phyloP scores from a whole-genome alignment of 2,888 invertebrate genomes.

The Diogma glabrata region DNA sequence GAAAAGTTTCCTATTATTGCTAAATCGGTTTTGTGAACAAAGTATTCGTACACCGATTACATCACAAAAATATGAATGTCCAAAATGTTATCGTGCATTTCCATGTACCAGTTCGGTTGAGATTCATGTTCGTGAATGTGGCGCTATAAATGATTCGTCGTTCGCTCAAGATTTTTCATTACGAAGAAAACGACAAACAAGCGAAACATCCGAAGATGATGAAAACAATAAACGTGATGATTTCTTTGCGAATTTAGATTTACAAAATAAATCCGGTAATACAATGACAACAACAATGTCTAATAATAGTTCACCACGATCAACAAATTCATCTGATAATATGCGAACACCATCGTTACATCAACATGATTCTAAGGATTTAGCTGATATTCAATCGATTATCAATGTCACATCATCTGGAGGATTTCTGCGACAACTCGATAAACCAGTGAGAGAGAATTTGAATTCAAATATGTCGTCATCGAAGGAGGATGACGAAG shows the following conservation, averaged over 20 bases:
- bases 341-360: slow-evolving; percentile 20
- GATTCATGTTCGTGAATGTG: slow-evolving; percentile 49
- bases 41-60: slow-evolving; percentile 44
- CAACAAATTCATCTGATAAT: slow-evolving; percentile 31
- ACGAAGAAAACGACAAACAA: slow-evolving; percentile 18
- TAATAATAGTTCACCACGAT: slow-evolving; percentile 24
- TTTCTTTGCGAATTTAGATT: slow-evolving; percentile 69
- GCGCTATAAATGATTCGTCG: slow-evolving; percentile 15
- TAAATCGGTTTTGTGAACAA: slow-evolving; percentile 57
- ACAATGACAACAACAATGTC: slow-evolving; percentile 36
- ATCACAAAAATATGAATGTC: slow-evolving; percentile 54
- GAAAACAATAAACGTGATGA: slow-evolving; percentile 57
- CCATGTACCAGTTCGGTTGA: slow-evolving; percentile 55
- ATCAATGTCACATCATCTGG: slow-evolving; percentile 61
- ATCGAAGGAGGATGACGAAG: slow-evolving; percentile 47
- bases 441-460: slow-evolving; percentile 33
- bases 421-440: slow-evolving; percentile 51
- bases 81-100: slow-evolving; percentile 58
- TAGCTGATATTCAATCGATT: slow-evolving; percentile 79
- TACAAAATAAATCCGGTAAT: slow-evolving; percentile 54
- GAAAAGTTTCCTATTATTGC: slow-evolving; percentile 71
- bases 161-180: slow-evolving; percentile 20
- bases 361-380: slow-evolving; percentile 48
- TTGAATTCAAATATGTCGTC: too few relatives aligned
- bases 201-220: slow-evolving; percentile 40